Evolutionary conservation across 92 coral and sea anemone species (phyloP).

Genomic region (Phenganax subtilis): DNA sequence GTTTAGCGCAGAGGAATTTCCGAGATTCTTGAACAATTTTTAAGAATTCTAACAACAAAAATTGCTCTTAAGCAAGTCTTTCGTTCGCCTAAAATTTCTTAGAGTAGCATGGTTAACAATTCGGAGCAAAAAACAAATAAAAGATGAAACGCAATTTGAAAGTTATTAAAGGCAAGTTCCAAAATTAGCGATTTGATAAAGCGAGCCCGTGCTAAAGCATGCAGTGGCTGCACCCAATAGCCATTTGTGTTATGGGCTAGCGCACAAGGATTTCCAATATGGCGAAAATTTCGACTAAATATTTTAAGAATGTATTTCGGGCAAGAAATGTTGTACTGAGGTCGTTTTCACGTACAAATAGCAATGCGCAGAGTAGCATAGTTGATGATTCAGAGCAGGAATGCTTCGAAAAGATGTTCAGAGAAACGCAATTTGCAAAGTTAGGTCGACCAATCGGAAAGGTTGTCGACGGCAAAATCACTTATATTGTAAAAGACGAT

Average conservation of each 20-base stretch:
- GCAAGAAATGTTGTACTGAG: not conserved
- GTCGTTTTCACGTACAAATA: slow-evolving; percentile 3
- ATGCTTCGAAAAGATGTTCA: slow-evolving; percentile 66
- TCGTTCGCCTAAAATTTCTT: too few species aligned
- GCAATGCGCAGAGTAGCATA: not conserved
- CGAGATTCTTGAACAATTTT: too few species aligned
- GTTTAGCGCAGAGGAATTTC: too few species aligned
- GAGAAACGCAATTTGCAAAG: slow-evolving; percentile 76
- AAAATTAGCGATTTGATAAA: not conserved
- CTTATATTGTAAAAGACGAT: slow-evolving; percentile 63
- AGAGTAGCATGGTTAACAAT: too few species aligned
- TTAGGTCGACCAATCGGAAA: slow-evolving; percentile 74
- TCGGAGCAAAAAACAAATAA: not conserved
- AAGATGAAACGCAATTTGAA: not conserved
- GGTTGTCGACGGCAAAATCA: slow-evolving; percentile 56
- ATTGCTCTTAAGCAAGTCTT: too few species aligned
- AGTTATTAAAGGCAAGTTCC: too few species aligned
- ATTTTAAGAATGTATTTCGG: not conserved
- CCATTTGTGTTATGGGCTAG: not conserved
- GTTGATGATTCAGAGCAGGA: slow-evolving; percentile 46
- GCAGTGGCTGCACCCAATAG: slow-evolving; percentile 3
- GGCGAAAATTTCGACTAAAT: slow-evolving; percentile 24
- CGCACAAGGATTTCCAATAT: slow-evolving; percentile 2
- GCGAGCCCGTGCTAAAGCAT: slow-evolving; percentile 4
- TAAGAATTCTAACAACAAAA: too few species aligned